A percentile compares a stretch with the other conserved stretches of the same genome.
Conservation (phyloP, 2,888 invertebrate genomes). For the Paralinhomoeus sp. region DNA sequence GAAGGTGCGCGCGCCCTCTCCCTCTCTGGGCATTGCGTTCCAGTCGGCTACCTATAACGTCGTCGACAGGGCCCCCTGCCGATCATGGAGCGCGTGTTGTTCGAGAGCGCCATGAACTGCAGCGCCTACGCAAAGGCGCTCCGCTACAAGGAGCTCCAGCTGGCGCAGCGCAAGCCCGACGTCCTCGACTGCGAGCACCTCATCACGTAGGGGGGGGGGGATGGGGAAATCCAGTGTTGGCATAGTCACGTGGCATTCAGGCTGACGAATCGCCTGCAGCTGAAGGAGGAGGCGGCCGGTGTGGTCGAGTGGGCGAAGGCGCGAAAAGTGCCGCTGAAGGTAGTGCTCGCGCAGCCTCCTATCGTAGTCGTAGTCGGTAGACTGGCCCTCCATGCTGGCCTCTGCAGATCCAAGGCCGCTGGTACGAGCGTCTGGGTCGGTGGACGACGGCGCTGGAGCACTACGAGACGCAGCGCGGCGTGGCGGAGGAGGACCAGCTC, state of each 20-base stretch:
- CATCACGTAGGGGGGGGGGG: neutral
- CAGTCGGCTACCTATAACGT: too few relatives aligned
- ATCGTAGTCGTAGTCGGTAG: too few relatives aligned
- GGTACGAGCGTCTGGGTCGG: slow-evolving; percentile 96
- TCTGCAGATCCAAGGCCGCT: slow-evolving; percentile 48
- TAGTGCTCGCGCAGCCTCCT: too few relatives aligned
- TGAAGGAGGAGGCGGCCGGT: slow-evolving; percentile 90
- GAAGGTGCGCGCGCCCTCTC: too few relatives aligned
- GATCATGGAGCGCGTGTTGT: slow-evolving; percentile 58
- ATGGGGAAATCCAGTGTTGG: too few relatives aligned
- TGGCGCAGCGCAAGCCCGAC: slow-evolving; percentile 5
- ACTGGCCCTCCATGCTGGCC: too few relatives aligned
- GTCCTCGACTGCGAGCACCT: neutral
- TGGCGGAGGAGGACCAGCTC: too few relatives aligned
- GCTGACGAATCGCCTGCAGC: slow-evolving; percentile 92
- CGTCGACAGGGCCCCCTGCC: slow-evolving; percentile 56
- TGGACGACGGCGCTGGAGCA: slow-evolving; percentile 85
- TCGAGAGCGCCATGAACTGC: slow-evolving; percentile 80
- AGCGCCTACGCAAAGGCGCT: slow-evolving; percentile 58
- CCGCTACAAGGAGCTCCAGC: slow-evolving; percentile 36
- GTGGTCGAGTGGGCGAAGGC: slow-evolving; percentile 48
- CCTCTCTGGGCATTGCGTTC: too few relatives aligned
- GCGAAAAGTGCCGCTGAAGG: slow-evolving; percentile 9
- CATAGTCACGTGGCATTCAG: too few relatives aligned
- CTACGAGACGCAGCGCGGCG: slow-evolving; percentile 53